Conservation (phyloP, 2,888 invertebrate species). For the Lithosia quadra region DNA sequence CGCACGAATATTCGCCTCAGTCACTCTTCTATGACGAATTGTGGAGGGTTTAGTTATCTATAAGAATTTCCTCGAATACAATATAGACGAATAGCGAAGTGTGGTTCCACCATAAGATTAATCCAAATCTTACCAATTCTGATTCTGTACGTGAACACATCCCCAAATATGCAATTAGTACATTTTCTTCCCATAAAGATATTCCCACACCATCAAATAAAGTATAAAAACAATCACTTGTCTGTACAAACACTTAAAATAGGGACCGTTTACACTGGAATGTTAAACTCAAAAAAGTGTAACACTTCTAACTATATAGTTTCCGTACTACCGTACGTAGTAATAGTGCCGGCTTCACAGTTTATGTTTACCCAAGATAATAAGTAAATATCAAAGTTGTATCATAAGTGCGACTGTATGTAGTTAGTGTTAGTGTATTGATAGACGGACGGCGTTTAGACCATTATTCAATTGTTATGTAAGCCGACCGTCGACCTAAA, state of each 20-base stretch:
- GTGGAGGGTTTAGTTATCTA: too few species aligned
- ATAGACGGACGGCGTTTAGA: conserved; percentile 48
- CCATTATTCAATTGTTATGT: conserved; percentile 82
- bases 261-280: conserved; percentile 19
- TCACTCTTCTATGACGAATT: too few species aligned
- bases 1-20: too few species aligned
- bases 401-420: conserved; percentile 46
- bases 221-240: conserved; percentile 18
- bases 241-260: conserved; percentile 18
- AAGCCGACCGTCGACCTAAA: conserved; percentile 78
- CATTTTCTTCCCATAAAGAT: not conserved
- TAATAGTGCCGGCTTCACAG: conserved; percentile 19
- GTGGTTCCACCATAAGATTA: too few species aligned
- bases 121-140: too few species aligned
- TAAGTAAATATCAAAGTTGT: conserved; percentile 40
- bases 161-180: not conserved
- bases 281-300: conserved; percentile 11
- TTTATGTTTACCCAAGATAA: conserved; percentile 38
- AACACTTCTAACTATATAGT: conserved; percentile 17
- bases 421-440: conserved; percentile 40
- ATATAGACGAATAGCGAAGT: too few species aligned
- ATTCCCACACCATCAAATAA: conserved; percentile 11
- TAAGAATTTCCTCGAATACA: too few species aligned
- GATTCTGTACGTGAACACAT: not conserved
- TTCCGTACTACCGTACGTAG: conserved; percentile 26